These are phyloP conservation scores for Stigmatopora nigra DNA, from an alignment of 2,113 vertebrate genomes.

Conservation along the genomic window DNA sequence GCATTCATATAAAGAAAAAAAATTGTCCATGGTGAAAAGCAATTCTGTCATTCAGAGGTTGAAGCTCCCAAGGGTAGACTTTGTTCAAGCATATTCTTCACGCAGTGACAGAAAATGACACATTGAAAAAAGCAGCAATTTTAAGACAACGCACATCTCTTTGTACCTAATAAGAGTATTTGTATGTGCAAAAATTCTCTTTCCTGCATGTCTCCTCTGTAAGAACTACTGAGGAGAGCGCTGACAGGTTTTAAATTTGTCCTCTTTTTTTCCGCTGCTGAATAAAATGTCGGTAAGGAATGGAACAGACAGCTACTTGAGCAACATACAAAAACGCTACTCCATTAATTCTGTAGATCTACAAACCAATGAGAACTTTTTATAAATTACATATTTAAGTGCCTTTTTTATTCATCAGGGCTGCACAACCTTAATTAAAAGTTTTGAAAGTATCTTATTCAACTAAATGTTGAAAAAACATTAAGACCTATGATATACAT, in stretches of 20 bases:
- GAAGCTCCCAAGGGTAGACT: constrained; percentile 13
- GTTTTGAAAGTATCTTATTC: too few species aligned
- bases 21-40: constrained; percentile 3
- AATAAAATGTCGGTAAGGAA: not conserved
- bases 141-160: constrained; percentile 22
- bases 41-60: constrained; percentile 29
- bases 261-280: not conserved
- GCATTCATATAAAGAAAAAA: not conserved
- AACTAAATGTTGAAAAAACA: too few species aligned
- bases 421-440: not conserved
- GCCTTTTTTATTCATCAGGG: not conserved
- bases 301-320: not conserved
- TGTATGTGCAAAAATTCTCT: constrained; percentile 31
- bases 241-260: not conserved
- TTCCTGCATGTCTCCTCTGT: constrained; percentile 19
- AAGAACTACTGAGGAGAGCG: constrained; percentile 3
- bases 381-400: not conserved
- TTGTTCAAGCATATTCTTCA: constrained; percentile 23
- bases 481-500: too few species aligned
- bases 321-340: not conserved
- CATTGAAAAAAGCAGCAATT: constrained; percentile 22
- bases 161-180: constrained; percentile 26
- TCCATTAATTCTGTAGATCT: not conserved
- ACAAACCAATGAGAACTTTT: too few species aligned
- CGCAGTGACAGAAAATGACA: constrained; percentile 35